Evolutionary conservation across 2,888 invertebrate species (phyloP).

Genomic region (Nephrotoma appendiculata): DNA sequence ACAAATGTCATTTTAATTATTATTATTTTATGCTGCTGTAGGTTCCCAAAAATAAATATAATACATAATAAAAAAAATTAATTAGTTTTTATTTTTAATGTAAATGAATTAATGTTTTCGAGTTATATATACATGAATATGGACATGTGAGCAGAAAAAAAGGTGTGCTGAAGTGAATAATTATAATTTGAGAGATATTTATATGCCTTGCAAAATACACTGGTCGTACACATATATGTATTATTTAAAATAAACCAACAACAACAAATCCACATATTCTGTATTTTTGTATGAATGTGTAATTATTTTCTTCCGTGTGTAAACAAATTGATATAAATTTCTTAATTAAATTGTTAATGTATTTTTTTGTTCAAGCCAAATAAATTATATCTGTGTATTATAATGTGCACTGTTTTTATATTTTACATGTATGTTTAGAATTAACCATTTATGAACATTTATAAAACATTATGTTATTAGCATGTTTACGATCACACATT

Average conservation of each 20-base stretch:
- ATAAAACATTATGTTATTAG: neutral
- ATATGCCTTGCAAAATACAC: neutral
- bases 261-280: neutral
- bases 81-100: neutral
- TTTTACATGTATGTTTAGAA: neutral
- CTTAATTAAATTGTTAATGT: neutral
- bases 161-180: neutral
- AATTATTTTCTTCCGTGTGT: neutral
- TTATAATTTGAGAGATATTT: neutral
- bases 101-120: neutral
- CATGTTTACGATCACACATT: neutral
- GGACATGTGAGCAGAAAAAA: neutral
- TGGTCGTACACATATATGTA: neutral
- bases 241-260: neutral
- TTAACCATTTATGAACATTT: neutral
- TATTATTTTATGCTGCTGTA: neutral
- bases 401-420: neutral
- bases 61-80: neutral
- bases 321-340: neutral
- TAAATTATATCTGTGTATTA: neutral
- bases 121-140: neutral
- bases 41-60: neutral
- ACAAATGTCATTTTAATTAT: neutral
- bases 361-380: neutral
- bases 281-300: neutral